phyloP scores from a whole-genome alignment of 2,888 invertebrate species.

The Disparrhopalites patrizii region DNA sequence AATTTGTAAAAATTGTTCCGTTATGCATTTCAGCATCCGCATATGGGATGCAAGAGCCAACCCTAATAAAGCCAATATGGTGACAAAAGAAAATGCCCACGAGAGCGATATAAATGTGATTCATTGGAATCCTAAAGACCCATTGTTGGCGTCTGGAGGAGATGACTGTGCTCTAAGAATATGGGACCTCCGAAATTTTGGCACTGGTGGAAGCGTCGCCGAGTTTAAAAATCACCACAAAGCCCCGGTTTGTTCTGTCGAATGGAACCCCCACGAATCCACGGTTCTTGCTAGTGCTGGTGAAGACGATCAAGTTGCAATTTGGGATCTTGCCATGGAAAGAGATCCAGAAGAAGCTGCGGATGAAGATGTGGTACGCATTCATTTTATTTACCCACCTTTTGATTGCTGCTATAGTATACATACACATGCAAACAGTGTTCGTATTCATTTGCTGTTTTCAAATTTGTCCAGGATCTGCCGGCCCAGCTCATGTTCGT shows the following conservation, averaged over 20 bases:
- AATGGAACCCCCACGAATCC: conserved; percentile 93
- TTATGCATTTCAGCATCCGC: conserved; percentile 64
- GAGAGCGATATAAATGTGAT: conserved; percentile 93
- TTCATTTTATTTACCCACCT: background rate
- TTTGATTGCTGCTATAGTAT: background rate
- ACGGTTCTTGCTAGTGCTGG: conserved; percentile 91
- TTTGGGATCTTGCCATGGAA: conserved; percentile 81
- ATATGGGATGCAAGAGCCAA: conserved; percentile 92
- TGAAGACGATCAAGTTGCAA: conserved; percentile 89
- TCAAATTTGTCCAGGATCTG: conserved; percentile 68
- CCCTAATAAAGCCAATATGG: conserved; percentile 85
- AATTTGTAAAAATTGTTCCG: too few relatives aligned
- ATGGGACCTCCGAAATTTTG: conserved; percentile 85
- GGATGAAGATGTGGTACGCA: conserved; percentile 55
- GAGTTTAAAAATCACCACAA: conserved; percentile 91
- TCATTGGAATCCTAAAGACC: conserved; percentile 90
- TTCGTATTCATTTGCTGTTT: conserved; percentile 18
- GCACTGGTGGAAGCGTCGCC: conserved; percentile 68
- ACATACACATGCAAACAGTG: background rate
- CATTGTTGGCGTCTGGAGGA: conserved; percentile 88
- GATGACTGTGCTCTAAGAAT: conserved; percentile 92
- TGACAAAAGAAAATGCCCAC: conserved; percentile 81
- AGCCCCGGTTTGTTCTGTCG: conserved; percentile 87
- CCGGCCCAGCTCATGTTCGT: conserved; percentile 96
- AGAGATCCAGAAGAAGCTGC: conserved; percentile 50